Evolutionary conservation across 2,113 vertebrate species (phyloP), one percentile per base, ranked within the genome.

Genomic region (Tautogolabrus adspersus): DNA sequence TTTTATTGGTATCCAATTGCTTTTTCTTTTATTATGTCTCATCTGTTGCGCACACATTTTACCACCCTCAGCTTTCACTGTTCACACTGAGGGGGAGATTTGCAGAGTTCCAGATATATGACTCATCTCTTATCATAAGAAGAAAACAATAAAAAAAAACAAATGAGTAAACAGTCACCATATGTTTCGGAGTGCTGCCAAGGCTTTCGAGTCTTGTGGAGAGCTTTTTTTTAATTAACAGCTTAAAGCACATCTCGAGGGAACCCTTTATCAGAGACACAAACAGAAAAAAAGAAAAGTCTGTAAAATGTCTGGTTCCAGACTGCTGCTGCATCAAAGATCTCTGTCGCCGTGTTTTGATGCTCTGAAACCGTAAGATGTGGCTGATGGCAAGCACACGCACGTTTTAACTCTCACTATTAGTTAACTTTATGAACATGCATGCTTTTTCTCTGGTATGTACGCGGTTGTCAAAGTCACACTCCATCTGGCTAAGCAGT

Each of bases 401-500:
- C 66, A 59, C 8, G 13, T 75, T 71, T 26, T 66, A 81, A 91
- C 87, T 93, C 85, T 92, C 88, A 90, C 90, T 93, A 46, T 89
- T 86, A 72, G 71, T 66, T 51, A 40, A 38, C 16, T 81, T 71
- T 66, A 87, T 89, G 87, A 88, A 88, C 71, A 88, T 61, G 73
- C 70, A 57, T 75, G 26, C 65, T 66, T 82, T 80, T 77, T 78
- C 70, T 74, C 79, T 90, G 81, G 84, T 79, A 86, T 88, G 82
- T 74, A 9, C 83, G 81, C 8, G 72, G 78, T 83, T 52, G 30
- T 86, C 64, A 87, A 64, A 83, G 68, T 72, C 67, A 61, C 47
- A 60, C 78, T 80, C 62, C 79, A 80, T 90, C 75, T 89, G 77
- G 40, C 55, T 69, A 21, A 59, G n/a, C 46, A 55, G 86, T 84